phyloP scores from a whole-genome alignment of 2,888 invertebrate species.

The Griposia aprilina region DNA sequence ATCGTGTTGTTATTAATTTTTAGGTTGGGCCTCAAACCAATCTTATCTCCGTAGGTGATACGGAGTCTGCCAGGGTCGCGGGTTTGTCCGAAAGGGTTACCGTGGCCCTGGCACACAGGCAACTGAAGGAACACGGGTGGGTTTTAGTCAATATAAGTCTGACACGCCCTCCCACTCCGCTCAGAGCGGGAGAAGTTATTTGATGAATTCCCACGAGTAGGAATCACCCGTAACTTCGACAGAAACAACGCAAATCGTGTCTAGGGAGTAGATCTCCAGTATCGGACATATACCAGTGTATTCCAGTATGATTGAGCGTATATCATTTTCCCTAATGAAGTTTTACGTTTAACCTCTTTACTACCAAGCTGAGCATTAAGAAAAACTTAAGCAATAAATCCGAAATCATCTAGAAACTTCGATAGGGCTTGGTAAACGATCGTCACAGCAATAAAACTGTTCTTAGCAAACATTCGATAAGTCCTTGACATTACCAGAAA shows the following conservation, averaged over 20 bases:
- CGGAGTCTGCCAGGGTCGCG: too few relatives aligned
- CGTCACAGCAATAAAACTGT: slow-evolving; percentile 24
- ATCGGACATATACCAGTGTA: too few relatives aligned
- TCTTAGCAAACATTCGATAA: slow-evolving; percentile 29
- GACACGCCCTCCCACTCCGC: too few relatives aligned
- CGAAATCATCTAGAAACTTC: slow-evolving; percentile 30
- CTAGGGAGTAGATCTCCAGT: background rate
- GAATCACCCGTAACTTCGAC: too few relatives aligned
- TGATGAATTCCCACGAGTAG: too few relatives aligned
- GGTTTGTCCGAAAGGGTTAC: too few relatives aligned
- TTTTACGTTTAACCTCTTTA: background rate
- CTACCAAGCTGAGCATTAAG: background rate
- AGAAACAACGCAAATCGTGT: too few relatives aligned
- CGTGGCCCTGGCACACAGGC: too few relatives aligned
- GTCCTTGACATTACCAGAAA: slow-evolving; percentile 62
- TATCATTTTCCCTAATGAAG: background rate
- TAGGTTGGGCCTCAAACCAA: background rate
- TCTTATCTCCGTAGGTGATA: background rate
- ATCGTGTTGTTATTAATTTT: background rate
- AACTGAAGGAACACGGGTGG: too few relatives aligned
- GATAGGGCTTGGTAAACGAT: slow-evolving; percentile 24
- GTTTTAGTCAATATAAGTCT: too few relatives aligned
- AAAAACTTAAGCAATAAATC: slow-evolving; percentile 28
- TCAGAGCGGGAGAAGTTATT: too few relatives aligned
- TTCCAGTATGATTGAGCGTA: background rate